A percentile compares a stretch with the other conserved stretches of the same genome.
Evolutionary conservation across 2,888 invertebrate genomes (phyloP).

Genomic region (Drosophila monieri): DNA sequence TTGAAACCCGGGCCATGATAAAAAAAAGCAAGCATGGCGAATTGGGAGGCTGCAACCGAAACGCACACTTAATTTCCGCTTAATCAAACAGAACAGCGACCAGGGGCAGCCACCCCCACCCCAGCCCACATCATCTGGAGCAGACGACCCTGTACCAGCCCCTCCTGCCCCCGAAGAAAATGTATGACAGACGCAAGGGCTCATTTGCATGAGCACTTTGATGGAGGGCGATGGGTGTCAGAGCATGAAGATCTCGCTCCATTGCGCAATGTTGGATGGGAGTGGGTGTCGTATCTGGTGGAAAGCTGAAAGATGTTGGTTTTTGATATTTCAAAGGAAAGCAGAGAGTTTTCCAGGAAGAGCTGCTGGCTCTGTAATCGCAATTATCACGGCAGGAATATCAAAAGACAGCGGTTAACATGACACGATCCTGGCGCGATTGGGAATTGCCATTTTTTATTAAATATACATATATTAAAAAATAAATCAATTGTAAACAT

Average conservation of each 20-base stretch:
- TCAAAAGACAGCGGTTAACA: slow-evolving; percentile 37
- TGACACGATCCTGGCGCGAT: slow-evolving; percentile 14
- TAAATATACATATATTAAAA: too few relatives aligned
- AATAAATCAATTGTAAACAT: too few relatives aligned
- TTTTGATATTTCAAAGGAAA: slow-evolving; percentile 53
- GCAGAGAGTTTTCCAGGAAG: slow-evolving; percentile 72
- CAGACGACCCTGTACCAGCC: slow-evolving; percentile 25
- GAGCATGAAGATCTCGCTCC: slow-evolving; percentile 64
- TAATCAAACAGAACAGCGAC: slow-evolving; percentile 69
- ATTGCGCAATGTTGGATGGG: slow-evolving; percentile 45
- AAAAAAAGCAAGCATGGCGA: slow-evolving; percentile 57
- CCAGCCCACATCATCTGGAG: slow-evolving; percentile 63
- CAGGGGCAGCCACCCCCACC: slow-evolving; percentile 34
- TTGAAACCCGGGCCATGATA: slow-evolving; percentile 10
- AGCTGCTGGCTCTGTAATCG: slow-evolving; percentile 63
- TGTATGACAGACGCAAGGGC: slow-evolving; percentile 64
- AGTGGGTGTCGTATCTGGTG: slow-evolving; percentile 8
- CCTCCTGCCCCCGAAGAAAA: slow-evolving; percentile 18
- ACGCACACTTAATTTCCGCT: slow-evolving; percentile 74
- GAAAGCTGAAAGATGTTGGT: slow-evolving; percentile 18
- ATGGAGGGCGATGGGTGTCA: slow-evolving; percentile 58
- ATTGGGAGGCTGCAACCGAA: slow-evolving; percentile 55
- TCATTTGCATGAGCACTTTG: slow-evolving; percentile 82
- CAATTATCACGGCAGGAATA: slow-evolving; percentile 60
- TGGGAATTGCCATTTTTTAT: neutral